Evolutionary conservation across 2,113 vertebrate genomes (phyloP).

Genomic region (Sapayoa aenigma): DNA sequence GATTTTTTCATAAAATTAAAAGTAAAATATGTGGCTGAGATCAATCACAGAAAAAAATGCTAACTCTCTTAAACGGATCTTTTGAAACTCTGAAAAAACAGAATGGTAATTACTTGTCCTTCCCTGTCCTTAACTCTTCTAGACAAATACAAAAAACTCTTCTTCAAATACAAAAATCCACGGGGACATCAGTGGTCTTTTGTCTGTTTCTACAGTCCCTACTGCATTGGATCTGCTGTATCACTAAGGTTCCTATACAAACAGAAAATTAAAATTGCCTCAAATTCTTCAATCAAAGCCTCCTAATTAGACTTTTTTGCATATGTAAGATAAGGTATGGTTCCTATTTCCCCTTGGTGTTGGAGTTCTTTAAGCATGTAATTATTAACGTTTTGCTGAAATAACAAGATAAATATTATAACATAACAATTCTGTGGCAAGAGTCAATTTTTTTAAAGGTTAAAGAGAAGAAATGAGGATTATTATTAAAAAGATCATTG

Average conservation of each 20-base stretch:
- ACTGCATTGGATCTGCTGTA: neutral
- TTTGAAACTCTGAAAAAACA: neutral
- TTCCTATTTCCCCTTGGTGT: neutral
- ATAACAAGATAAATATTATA: neutral
- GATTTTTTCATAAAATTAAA: neutral
- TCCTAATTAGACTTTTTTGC: neutral
- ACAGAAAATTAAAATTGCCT: slow-evolving; percentile 2
- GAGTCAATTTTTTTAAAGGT: neutral
- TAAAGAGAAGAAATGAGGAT: neutral
- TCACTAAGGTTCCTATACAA: neutral
- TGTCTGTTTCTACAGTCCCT: neutral
- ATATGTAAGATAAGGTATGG: neutral
- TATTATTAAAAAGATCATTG: neutral
- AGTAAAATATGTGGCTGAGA: neutral
- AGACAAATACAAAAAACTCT: no score
- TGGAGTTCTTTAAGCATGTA: neutral
- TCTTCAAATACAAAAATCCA: neutral
- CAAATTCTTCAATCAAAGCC: neutral
- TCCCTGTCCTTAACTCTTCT: neutral
- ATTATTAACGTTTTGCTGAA: neutral
- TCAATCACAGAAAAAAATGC: neutral
- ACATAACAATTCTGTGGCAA: neutral
- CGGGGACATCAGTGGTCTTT: neutral
- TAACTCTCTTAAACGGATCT: neutral
- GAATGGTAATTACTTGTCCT: neutral